Base-by-base conservation (phyloP, 2,888 invertebrate species). In the Dolichopus griseipennis region DNA sequence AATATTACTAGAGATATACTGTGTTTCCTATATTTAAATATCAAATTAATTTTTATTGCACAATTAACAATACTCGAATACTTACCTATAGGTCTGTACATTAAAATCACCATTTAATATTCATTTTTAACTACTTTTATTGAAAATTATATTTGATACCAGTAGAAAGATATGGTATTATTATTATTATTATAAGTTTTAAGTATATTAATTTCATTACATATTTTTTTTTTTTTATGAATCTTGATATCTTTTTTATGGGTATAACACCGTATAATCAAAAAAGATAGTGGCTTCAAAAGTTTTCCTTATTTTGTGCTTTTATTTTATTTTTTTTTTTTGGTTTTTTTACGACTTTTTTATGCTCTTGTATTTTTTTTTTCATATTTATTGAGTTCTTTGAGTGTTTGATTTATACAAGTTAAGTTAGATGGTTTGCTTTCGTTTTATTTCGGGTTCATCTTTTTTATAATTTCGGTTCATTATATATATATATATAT, bases 401-500 rank as follows among this genome's bases (percentile, higher is more conserved):
- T 52, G 52, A 52, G 52, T 12, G 2, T 52, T 52, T 15, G 15
- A 6, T 52, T 18, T 52, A n/a, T 12, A 8, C 52, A 12, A 52
- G 18, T 52, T 18, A 52, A 52, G 52, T 52, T 52, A 3, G 52
- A 27, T 27, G 27, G 27, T 27, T n/a, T 27, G 5, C n/a, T 34
- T 61, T 66, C 61, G 33, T 20, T 37, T 65, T 65, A 20, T 18
- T 20, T 65, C 22, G 12, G 22, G 22, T n/a, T 41, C n/a, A 20
- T 52, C 41, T 52, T 15, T 63, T 27, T 27, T 27, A 27, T 27
- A 4, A 2, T 7, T 37, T 37, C 12, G 20, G 9, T 67, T 71
- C 69, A 66, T 68, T 69, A 69, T 72, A 74, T 73, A 72, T 69
- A 69, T 72, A 74, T 73, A 72, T 74, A 75, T 76, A 72, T 73